Base-by-base conservation (phyloP, 2,797 vertebrate species). In the Halcyon chelicuti region DNA sequence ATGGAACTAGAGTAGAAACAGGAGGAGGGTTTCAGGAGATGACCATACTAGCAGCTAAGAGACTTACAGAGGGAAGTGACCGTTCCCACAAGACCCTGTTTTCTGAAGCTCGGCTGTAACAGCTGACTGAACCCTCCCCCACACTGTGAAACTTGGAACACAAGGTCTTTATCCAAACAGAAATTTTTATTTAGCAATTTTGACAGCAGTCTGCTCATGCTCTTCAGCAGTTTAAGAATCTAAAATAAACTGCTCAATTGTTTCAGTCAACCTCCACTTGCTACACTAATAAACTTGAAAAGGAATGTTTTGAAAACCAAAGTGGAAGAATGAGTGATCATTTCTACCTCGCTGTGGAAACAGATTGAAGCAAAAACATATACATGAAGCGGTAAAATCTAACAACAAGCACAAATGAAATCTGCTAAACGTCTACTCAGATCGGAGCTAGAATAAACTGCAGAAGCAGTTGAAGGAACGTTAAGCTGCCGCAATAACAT, bases 231-330 rank as follows among this genome's bases (percentile, higher is more conserved):
- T 54, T 71, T 74, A 49, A 66, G 46, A 70, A 86, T 73, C 82
- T 68, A 72, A 94, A 94, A 75, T 78, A 86, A 95, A 95, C 95
- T 54, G 46, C 35, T 80, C n/a, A 54, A 60, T 74, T 92, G 44
- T 73, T 75, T 91, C 44, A 14, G 74, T 71, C 75, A 55, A 33
- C 54, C 60, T 47, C 67, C 74, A 18, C 73, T 62, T 71, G 73
- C 39, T 82, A 46, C 22, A 1, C n/a, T 68, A 87, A 82, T 55
- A 51, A 92, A 71, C 22, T 49, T 21, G 2, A 26, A 78, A 80
- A 51, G 21, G 29, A 91, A 58, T 17, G 51, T 26, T 80, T 67
- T 57, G 33, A 70, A 91, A 91, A 71, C 12, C 7, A 76, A 33
- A 31, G 25, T 47, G 31, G 60, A 57, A 68, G 47, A 82, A 78